Conservation (phyloP, 2,888 invertebrate species). For the Spialia ferax region DNA sequence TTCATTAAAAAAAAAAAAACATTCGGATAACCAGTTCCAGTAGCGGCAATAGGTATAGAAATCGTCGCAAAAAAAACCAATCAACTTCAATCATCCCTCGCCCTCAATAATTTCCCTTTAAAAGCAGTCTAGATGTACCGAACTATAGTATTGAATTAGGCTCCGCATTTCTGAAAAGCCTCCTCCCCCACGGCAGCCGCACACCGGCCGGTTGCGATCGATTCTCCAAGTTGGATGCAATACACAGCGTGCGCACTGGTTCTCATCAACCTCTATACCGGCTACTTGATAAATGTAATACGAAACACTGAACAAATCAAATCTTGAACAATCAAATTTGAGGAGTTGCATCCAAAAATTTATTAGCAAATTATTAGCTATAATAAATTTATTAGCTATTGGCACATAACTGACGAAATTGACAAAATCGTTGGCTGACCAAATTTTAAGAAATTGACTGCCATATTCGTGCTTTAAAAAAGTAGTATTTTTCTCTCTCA, state of each 20-base stretch:
- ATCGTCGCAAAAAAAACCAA: background rate
- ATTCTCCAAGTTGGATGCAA: constrained; percentile 37
- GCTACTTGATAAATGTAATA: background rate
- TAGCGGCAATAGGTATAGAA: no score
- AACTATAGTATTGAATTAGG: constrained; percentile 31
- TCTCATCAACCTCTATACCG: background rate
- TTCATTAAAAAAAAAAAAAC: no score
- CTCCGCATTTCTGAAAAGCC: constrained; percentile 31
- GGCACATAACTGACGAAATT: no score
- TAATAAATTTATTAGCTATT: no score
- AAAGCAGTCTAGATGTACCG: constrained; percentile 4
- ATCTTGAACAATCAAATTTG: constrained; percentile 25
- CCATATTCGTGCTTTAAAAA: no score
- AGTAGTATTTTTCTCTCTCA: no score
- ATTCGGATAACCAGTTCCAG: no score
- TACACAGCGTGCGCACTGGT: constrained; percentile 28
- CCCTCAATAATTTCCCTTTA: constrained; percentile 17
- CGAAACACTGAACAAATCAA: background rate
- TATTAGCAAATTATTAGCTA: no score
- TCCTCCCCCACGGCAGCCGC: constrained; percentile 16
- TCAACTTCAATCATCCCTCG: background rate
- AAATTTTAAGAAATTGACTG: no score
- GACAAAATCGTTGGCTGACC: no score
- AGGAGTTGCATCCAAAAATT: background rate
- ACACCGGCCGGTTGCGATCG: constrained; percentile 33